phyloP scores from a whole-genome alignment of 2,113 vertebrate genomes.

The Takifugu bimaculatus region DNA sequence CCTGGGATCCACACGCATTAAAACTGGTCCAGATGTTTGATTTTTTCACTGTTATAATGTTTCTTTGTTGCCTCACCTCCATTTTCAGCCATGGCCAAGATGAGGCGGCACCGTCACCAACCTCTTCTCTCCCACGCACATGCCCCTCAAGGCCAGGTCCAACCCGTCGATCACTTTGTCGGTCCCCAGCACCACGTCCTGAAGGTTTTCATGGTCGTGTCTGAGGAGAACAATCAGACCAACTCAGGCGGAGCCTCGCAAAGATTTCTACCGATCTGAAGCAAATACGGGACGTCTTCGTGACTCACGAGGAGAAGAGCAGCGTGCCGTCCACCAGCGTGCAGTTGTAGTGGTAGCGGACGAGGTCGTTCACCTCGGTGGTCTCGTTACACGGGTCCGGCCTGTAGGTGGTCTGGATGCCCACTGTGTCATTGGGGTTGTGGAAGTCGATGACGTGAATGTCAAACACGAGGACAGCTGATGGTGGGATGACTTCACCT shows the following conservation, averaged over 20 bases:
- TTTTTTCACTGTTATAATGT: not conserved
- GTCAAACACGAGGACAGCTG: slow-evolving; percentile 86
- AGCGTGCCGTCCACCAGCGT: slow-evolving; percentile 86
- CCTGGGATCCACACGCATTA: no score
- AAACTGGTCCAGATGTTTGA: no score
- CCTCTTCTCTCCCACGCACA: slow-evolving; percentile 89
- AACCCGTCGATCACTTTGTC: slow-evolving; percentile 92
- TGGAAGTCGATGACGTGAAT: slow-evolving; percentile 92
- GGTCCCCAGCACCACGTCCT: slow-evolving; percentile 81
- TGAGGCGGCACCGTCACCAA: slow-evolving; percentile 86
- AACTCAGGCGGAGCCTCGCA: not conserved
- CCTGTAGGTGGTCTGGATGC: slow-evolving; percentile 70
- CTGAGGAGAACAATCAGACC: slow-evolving; percentile 53
- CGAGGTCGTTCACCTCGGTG: slow-evolving; percentile 76
- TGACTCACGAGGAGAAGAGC: slow-evolving; percentile 92
- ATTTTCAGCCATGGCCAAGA: slow-evolving; percentile 86
- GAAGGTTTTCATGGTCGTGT: slow-evolving; percentile 76
- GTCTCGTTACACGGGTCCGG: slow-evolving; percentile 82
- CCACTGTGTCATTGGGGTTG: slow-evolving; percentile 84
- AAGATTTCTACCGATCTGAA: not conserved
- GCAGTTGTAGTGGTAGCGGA: slow-evolving; percentile 95
- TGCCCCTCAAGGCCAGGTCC: slow-evolving; percentile 81
- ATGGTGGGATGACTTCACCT: slow-evolving; percentile 88
- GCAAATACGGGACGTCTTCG: not conserved
- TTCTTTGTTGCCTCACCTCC: slow-evolving; percentile 79